These are phyloP conservation scores for Drosophila bifasciata DNA, from an alignment of 1,140 invertebrate species.

Conservation along the genomic window DNA sequence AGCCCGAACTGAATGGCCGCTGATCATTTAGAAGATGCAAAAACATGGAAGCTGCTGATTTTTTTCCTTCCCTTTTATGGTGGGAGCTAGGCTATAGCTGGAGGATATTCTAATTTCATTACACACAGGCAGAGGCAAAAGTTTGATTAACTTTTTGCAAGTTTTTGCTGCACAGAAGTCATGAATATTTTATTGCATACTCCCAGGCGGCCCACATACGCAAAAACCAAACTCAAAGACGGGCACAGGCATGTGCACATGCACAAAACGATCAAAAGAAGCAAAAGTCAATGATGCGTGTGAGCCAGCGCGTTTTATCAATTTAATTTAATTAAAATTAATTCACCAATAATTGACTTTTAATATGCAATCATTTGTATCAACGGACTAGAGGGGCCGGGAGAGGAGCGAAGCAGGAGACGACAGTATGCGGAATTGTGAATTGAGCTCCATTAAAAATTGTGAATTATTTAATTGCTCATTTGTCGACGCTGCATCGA, in stretches of 20 bases:
- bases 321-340: constrained; percentile 78
- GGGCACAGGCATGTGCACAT: no score
- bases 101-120: constrained; percentile 55
- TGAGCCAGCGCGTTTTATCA: constrained; percentile 60
- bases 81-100: background rate
- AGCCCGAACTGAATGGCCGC: constrained; percentile 32
- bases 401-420: background rate
- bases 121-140: constrained; percentile 46
- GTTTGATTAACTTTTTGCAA: constrained; percentile 68
- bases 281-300: constrained; percentile 56
- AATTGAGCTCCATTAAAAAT: constrained; percentile 56
- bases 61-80: constrained; percentile 11
- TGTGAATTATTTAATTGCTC: constrained; percentile 60
- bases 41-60: constrained; percentile 42
- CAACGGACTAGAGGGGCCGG: constrained; percentile 21
- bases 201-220: constrained; percentile 13
- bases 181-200: constrained; percentile 74
- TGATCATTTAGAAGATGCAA: constrained; percentile 56
- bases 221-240: background rate
- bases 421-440: constrained; percentile 13
- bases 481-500: constrained; percentile 62
- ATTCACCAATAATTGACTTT: constrained; percentile 77
- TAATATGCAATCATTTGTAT: constrained; percentile 77
- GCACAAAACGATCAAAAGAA: constrained; percentile 29
- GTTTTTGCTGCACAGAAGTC: constrained; percentile 42